phyloP scores from a whole-genome alignment of 2,113 vertebrate species.

The Heptranchias perlo region DNA sequence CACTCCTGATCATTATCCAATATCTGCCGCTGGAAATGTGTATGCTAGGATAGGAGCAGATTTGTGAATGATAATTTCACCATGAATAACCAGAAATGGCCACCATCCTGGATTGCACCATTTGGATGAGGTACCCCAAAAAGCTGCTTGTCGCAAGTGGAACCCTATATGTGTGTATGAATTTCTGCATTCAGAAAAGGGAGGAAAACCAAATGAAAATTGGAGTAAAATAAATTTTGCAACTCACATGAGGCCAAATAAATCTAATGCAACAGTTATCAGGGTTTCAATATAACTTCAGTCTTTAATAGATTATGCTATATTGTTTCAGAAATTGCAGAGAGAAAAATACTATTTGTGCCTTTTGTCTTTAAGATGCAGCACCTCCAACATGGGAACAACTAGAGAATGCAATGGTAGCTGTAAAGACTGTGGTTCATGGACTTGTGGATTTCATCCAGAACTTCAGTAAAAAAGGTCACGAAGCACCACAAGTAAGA shows the following conservation, averaged over 20 bases:
- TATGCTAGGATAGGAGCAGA: neutral
- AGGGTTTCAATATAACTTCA: neutral
- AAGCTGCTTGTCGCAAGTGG: neutral
- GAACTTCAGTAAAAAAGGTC: conserved; percentile 91
- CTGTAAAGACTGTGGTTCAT: conserved; percentile 87
- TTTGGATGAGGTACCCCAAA: neutral
- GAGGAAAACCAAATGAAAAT: neutral
- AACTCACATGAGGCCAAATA: neutral
- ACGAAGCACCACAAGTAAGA: conserved; percentile 85
- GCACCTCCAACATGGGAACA: conserved; percentile 84
- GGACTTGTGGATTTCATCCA: conserved; percentile 95
- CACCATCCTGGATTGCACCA: neutral
- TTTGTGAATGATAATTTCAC: neutral
- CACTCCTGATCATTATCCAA: neutral
- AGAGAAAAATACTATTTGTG: neutral
- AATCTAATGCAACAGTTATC: neutral
- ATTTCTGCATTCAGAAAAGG: neutral
- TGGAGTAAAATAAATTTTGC: neutral
- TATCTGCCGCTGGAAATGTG: neutral
- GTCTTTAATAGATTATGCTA: neutral
- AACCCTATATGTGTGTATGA: neutral
- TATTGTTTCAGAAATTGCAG: neutral
- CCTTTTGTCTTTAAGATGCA: conserved; percentile 66
- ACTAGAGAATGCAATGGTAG: conserved; percentile 84
- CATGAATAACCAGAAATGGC: neutral